phyloP scores from a whole-genome alignment of 2,113 vertebrate genomes.

The Erythrolamprus reginae region DNA sequence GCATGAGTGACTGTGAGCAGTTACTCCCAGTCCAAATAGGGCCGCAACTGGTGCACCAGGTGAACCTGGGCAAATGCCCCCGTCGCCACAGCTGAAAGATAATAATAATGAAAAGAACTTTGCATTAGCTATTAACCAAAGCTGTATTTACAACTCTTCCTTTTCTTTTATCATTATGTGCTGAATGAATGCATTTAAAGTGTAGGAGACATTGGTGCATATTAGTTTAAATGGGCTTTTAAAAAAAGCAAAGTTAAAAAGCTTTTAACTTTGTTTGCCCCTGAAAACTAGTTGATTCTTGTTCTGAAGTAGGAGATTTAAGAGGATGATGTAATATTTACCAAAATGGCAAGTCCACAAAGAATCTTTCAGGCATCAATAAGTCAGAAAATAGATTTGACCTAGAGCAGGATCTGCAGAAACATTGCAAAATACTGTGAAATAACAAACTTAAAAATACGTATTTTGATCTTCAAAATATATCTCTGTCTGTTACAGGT shows the following conservation, averaged over 20 bases:
- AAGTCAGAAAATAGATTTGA: background rate
- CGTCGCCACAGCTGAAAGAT: no score
- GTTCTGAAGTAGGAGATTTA: slow-evolving; percentile 6
- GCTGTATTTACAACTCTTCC: slow-evolving; percentile 13
- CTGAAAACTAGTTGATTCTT: slow-evolving; percentile 8
- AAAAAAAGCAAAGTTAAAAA: no score
- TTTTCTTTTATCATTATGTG: accelerated
- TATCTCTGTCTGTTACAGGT: background rate
- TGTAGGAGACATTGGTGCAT: slow-evolving; percentile 9
- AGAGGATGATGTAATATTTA: background rate
- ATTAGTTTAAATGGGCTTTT: background rate
- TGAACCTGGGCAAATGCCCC: no score
- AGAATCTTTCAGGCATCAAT: background rate
- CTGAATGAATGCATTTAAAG: slow-evolving; percentile 24
- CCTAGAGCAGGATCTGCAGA: background rate
- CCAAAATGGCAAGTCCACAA: slow-evolving; percentile 11
- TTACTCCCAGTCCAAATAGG: no score
- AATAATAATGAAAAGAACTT: slow-evolving; percentile 3
- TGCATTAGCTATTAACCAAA: slow-evolving; percentile 38
- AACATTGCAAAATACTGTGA: background rate
- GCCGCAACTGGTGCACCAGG: no score
- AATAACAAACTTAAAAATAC: background rate
- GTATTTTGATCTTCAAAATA: background rate
- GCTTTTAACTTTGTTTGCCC: background rate
- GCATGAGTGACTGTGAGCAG: no score